Evolutionary conservation across 2,113 vertebrate genomes (phyloP).

Genomic region (Lipophrys pholis): DNA sequence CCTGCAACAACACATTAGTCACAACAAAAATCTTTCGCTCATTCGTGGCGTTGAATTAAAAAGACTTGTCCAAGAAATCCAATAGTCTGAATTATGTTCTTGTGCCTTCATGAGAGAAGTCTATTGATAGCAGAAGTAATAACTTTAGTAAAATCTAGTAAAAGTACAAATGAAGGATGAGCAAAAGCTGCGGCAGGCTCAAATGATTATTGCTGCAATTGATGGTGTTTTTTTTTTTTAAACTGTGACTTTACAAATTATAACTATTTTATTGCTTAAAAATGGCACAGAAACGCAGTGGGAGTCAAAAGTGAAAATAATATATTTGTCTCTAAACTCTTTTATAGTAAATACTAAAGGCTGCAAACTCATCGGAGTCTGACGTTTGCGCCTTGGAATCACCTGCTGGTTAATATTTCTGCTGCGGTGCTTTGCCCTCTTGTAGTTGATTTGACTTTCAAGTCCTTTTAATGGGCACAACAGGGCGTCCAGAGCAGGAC

Average conservation of each 20-base stretch:
- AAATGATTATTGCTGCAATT: not conserved
- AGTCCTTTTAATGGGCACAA: constrained; percentile 32
- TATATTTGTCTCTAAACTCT: too few species aligned
- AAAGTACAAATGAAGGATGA: too few species aligned
- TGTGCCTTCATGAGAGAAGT: constrained; percentile 12
- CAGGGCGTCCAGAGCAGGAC: constrained; percentile 45
- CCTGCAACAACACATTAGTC: too few species aligned
- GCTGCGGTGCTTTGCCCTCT: not conserved
- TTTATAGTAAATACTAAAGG: too few species aligned
- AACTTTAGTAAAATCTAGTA: too few species aligned
- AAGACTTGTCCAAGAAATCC: constrained; percentile 3
- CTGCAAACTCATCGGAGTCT: not conserved
- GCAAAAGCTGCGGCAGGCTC: too few species aligned
- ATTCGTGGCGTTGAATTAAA: not conserved
- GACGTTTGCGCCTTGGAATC: not conserved
- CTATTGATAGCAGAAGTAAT: not conserved
- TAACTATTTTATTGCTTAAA: too few species aligned
- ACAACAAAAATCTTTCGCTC: constrained; percentile 4
- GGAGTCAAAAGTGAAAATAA: too few species aligned
- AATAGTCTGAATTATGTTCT: constrained; percentile 21
- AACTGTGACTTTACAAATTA: too few species aligned
- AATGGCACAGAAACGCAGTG: too few species aligned
- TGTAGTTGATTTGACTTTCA: constrained; percentile 42
- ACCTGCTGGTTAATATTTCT: not conserved
- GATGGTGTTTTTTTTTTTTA: not conserved